Base-by-base conservation (phyloP, 2,888 invertebrate genomes). In the Macrosiphum euphorbiae region DNA sequence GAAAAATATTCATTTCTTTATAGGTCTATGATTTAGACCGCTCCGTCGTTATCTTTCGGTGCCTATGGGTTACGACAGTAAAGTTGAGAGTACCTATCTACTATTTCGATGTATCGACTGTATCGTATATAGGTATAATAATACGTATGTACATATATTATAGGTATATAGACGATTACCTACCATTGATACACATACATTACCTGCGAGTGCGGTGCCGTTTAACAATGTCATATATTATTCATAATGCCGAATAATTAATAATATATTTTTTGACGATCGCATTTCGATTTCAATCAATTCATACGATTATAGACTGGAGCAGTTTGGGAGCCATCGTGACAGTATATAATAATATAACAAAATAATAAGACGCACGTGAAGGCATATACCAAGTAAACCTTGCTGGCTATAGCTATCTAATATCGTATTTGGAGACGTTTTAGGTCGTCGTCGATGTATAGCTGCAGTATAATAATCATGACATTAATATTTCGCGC, bases 241-340 rank as follows among this genome's bases (percentile, higher is more conserved):
- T 44, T 44, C 5, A 44, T 44, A 44, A 44, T 44, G 44, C 44
- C 44, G 44, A 44, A 44, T 44, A 44, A 44, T 47, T n/a, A 67
- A 61, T 13, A 61, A n/a, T n/a, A 67, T 67, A 61, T 35, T 78
- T 78, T 78, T 78, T 78, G n/a, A 78, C 78, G 78, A 67, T 67
- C n/a, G n/a, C 67, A n/a, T 78, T 78, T 67, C 16, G n/a, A 67
- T 67, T n/a, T 11, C 11, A 13, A 67, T 67, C 16, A n/a, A n/a
- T 67, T 67, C 67, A 35, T 35, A 35, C 78, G 78, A 78, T n/a
- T n/a, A n/a, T 20, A 35, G 35, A 78, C 78, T 20, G 78, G 20
- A 20, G 67, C 20, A 8, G 78, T 78, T 78, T 8, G 24, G 78
- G 35, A 24, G 78, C 78, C 78, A 78, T 78, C 24, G 55, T 10